These are phyloP conservation scores for Ardeotis arabs DNA, from an alignment of 2,113 vertebrate species.

Conservation along the genomic window DNA sequence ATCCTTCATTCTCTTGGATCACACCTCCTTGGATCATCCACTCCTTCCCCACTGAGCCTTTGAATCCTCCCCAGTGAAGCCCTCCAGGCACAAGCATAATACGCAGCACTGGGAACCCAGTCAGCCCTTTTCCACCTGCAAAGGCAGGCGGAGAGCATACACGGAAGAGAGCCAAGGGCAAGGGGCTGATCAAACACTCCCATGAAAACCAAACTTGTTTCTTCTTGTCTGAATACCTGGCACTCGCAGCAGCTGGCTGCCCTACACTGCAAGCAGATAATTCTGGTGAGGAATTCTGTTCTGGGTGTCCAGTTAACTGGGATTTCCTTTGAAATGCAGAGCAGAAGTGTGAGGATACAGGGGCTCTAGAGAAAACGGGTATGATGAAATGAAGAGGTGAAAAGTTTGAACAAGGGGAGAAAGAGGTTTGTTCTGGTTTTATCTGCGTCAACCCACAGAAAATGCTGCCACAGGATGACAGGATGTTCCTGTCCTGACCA, in stretches of 20 bases:
- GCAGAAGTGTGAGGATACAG: not conserved
- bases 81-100: accelerated
- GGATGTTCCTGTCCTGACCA: not conserved
- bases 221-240: slow-evolving; percentile 24
- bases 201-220: slow-evolving; percentile 12
- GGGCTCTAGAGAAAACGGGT: not conserved
- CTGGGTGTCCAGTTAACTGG: not conserved
- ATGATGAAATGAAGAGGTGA: not conserved
- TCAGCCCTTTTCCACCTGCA: not conserved
- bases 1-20: not conserved
- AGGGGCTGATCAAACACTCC: slow-evolving; percentile 17
- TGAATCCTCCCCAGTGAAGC: not conserved
- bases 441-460: not conserved
- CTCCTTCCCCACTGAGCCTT: not conserved
- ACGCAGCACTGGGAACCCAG: not conserved
- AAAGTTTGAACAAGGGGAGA: not conserved
- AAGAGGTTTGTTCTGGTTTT: not conserved
- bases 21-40: not conserved
- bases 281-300: slow-evolving; percentile 18
- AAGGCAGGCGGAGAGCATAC: not conserved
- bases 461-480: not conserved
- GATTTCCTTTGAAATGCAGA: not conserved
- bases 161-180: not conserved
- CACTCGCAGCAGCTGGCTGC: not conserved
- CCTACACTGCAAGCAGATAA: not conserved